These are phyloP conservation scores for Sarotherodon lohbergeri DNA, from an alignment of 2,113 vertebrate species.

Conservation along the genomic window DNA sequence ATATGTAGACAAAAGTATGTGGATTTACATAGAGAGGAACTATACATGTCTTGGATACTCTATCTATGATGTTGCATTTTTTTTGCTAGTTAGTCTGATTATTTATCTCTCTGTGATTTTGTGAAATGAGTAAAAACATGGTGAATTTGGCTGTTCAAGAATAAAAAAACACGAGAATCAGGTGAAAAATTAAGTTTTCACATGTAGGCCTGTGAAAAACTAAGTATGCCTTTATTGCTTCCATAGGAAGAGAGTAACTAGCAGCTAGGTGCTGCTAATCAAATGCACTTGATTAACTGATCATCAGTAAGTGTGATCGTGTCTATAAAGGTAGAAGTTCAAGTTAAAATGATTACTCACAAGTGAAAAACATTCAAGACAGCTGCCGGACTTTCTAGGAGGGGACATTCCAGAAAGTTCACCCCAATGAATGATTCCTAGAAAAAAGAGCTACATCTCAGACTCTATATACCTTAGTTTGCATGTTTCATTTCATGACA, in stretches of 20 bases:
- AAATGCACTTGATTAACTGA: background rate
- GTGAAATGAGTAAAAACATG: background rate
- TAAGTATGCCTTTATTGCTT: background rate
- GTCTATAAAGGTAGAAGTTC: background rate
- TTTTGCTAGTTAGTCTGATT: background rate
- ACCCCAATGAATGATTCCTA: background rate
- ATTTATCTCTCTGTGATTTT: fast-evolving
- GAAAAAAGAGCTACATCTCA: background rate
- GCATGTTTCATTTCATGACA: background rate
- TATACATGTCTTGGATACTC: fast-evolving
- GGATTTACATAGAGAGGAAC: background rate
- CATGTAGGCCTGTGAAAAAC: background rate
- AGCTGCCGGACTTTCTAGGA: background rate
- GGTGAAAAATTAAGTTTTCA: background rate
- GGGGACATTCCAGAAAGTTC: background rate
- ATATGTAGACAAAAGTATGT: background rate
- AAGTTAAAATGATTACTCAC: background rate
- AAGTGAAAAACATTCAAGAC: background rate
- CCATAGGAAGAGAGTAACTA: background rate
- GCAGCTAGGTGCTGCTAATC: background rate
- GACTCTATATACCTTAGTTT: background rate
- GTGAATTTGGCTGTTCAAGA: background rate
- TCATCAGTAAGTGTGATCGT: background rate
- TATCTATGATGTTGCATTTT: background rate
- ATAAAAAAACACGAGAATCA: background rate